A percentile compares a stretch with the other conserved stretches of the same genome.
These are phyloP conservation scores for Trichonephila clavipes DNA, from an alignment of 1,140 invertebrate genomes.

Conservation along the genomic window DNA sequence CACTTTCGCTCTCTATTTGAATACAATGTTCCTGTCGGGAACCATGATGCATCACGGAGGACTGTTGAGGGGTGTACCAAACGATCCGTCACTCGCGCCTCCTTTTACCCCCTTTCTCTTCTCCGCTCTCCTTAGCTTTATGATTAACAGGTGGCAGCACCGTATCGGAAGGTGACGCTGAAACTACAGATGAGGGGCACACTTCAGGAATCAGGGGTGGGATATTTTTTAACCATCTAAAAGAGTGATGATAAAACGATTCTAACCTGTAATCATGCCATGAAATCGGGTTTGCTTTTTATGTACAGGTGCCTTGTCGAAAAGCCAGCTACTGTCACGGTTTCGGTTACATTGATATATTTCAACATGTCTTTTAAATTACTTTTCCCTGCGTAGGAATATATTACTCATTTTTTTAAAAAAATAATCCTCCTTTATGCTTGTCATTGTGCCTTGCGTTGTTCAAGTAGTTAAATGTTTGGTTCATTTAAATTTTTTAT, in stretches of 20 bases:
- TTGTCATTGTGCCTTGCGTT: no score
- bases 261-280: conserved; percentile 59
- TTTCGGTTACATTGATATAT: neutral
- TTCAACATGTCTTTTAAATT: no score
- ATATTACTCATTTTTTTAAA: no score
- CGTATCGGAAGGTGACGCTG: conserved; percentile 48
- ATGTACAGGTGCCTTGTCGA: neutral
- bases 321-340: neutral
- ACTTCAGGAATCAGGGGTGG: conserved; percentile 26
- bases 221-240: neutral
- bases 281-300: neutral
- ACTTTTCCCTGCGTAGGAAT: neutral
- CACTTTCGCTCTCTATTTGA: conserved; percentile 14
- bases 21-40: conserved; percentile 69
- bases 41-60: conserved; percentile 55
- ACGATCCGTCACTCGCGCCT: conserved; percentile 55
- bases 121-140: conserved; percentile 54
- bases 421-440: no score
- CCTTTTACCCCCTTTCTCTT: conserved; percentile 31
- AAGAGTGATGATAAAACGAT: conserved; percentile 52
- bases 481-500: neutral
- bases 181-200: conserved; percentile 13
- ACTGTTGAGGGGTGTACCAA: neutral
- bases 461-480: no score
- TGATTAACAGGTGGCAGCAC: conserved; percentile 76